These are phyloP conservation scores for Fregetta grallaria DNA, from an alignment of 2,113 vertebrate species.

Conservation along the genomic window DNA sequence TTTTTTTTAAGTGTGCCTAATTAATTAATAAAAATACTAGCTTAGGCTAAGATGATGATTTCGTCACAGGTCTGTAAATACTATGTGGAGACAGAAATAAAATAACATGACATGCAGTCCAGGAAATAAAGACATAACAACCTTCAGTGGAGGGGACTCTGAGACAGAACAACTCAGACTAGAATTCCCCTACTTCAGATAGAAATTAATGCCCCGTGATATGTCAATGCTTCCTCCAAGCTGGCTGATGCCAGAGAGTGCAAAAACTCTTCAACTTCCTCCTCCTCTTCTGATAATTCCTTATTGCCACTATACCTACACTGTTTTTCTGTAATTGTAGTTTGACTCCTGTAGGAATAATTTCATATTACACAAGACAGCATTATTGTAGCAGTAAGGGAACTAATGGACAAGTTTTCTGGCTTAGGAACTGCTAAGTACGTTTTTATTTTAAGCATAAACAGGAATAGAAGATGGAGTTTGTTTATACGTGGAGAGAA, in stretches of 20 bases:
- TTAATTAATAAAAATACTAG: background rate
- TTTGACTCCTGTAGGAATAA: background rate
- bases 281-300: background rate
- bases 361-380: background rate
- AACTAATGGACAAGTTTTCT: slow-evolving; percentile 9
- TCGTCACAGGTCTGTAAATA: background rate
- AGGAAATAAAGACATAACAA: background rate
- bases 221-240: background rate
- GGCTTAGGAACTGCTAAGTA: background rate
- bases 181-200: background rate
- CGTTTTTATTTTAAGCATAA: slow-evolving; percentile 16
- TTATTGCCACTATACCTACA: background rate
- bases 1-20: background rate
- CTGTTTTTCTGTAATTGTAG: background rate
- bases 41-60: background rate
- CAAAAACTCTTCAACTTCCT: background rate
- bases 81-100: background rate
- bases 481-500: background rate
- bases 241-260: background rate
- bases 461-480: background rate
- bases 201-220: background rate
- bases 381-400: background rate
- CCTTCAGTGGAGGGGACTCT: background rate
- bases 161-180: background rate
- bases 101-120: background rate